Evolutionary conservation across 2,888 invertebrate genomes (phyloP), one percentile per base, ranked within the genome.

Genomic region (Leistus spinibarbis): DNA sequence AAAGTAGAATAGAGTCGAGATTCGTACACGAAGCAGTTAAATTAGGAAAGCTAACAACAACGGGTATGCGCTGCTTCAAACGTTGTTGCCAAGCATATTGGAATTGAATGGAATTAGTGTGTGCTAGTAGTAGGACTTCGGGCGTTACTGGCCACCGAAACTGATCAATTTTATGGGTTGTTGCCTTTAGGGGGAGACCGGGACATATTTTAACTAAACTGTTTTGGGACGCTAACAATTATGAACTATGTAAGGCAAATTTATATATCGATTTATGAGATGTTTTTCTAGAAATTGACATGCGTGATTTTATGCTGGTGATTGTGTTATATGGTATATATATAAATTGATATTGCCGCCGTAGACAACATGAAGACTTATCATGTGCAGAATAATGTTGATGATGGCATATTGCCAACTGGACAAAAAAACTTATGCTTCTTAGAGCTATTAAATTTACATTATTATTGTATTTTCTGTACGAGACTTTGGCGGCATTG

Each of bases 81-180:
- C 27, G 64, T 23, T 54, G 53, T 10, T 57, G 22, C 57, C n/a
- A n/a, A n/a, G 65, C 56, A 65, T 63, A 54, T 16, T 20, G 20
- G 20, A 4, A 13, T 9, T 16, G 72, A 23, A 63, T 22, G 53
- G 64, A 27, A 56, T 54, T 57, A 40, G 64, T 64, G 71, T 66
- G 72, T 73, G 66, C 72, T 73, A 66, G 27, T 65, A 27, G 66
- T 73, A 73, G 72, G 65, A 67, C 75, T 56, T 10, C n/a, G 23
- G 69, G 65, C 66, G 56, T 60, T 24, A 68, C 68, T 76, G 76
- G 77, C 60, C 78, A 79, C 81, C n/a, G 80, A 83, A 84, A 83
- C 84, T 84, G 84, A 85, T 85, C 85, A 85, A 85, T 85, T 85
- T 85, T 83, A 83, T 84, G 83, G 80, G 81, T 82, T 83, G 85